Conservation (phyloP, 1,140 invertebrate species). For the Orius laevigatus region DNA sequence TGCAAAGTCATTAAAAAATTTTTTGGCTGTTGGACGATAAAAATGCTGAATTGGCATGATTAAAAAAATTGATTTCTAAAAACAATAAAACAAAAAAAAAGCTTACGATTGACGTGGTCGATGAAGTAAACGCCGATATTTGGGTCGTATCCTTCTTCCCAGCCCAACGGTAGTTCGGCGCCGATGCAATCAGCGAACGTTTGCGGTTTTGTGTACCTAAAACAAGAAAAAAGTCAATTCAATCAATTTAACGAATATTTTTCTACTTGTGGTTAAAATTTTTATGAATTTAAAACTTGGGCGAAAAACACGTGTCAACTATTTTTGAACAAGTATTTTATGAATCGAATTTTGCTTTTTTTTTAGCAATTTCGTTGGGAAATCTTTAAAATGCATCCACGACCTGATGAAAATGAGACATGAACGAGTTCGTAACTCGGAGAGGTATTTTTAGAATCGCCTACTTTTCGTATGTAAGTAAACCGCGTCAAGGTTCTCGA, state of each 20-base stretch:
- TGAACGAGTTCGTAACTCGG: no score
- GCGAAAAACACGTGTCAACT: no score
- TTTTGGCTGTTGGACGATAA: no score
- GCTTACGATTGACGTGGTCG: conserved; percentile 90
- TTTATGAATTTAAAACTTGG: no score
- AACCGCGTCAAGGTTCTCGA: no score
- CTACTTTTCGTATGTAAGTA: no score
- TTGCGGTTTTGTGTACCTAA: conserved; percentile 85
- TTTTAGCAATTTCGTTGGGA: neutral
- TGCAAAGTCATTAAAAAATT: no score
- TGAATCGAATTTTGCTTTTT: neutral
- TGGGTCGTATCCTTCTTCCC: conserved; percentile 88
- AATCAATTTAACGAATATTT: no score
- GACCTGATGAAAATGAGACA: neutral
- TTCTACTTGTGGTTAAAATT: no score
- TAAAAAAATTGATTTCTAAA: conserved; percentile 1
- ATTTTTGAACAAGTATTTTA: conserved; percentile 1
- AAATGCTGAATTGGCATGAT: no score
- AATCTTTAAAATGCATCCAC: neutral
- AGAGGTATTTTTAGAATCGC: no score
- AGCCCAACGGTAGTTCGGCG: conserved; percentile 88
- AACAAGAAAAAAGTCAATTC: conserved; percentile 12
- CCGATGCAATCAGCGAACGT: conserved; percentile 95
- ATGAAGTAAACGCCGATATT: conserved; percentile 91
- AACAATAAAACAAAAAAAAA: conserved; percentile 17